Base-by-base conservation (phyloP, 2,797 vertebrate species). In the Allobates femoralis region DNA sequence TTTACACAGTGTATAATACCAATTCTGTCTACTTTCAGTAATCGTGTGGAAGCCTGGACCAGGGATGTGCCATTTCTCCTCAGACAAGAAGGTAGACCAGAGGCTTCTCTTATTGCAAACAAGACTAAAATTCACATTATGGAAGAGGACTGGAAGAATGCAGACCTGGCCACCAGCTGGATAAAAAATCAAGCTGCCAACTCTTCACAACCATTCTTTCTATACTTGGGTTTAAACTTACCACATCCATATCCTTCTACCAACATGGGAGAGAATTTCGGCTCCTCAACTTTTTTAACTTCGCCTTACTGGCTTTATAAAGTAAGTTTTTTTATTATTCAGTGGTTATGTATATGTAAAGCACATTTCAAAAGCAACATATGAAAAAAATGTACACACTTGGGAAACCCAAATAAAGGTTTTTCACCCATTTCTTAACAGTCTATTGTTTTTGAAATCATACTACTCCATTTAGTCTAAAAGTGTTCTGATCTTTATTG, bases 1-100 rank as follows among this genome's bases (percentile, higher is more conserved):
- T n/a, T 19, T 5, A 55, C 7, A 58, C 34, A 79, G 3, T 64
- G 3, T 8, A 5, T n/a, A 74, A 19, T 30, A 60, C 32, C 3
- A 23, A 51, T 12, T 66, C 4, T 77, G 2, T 85, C 23, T 66
- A 1, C 90, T 92, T 89, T 87, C 90, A 99, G 98, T 91, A 99
- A 99, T 89, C 97, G 97, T 8, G 96, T 99, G 64, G 98, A 99
- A 92, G 98, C 98, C 15, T 99, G 98, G 98, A 98, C 97, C 66
- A 95, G 97, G 89, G 96, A 98, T 64, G 97, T 97, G 83, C 91
- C 90, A 23, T 97, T 99, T 89, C 94, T 98, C 86, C 94, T 99
- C 87, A 92, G 94, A 50, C 98, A 99, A 91, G 98, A 99, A 91
- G 97, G 96, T 23, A 94, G 97, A 50, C 98, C 98, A 0, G 91